Percentiles rank a stretch among this genome's conserved stretches.
Conservation (phyloP, 1,140 invertebrate species). For the Lepidurus couesii region DNA sequence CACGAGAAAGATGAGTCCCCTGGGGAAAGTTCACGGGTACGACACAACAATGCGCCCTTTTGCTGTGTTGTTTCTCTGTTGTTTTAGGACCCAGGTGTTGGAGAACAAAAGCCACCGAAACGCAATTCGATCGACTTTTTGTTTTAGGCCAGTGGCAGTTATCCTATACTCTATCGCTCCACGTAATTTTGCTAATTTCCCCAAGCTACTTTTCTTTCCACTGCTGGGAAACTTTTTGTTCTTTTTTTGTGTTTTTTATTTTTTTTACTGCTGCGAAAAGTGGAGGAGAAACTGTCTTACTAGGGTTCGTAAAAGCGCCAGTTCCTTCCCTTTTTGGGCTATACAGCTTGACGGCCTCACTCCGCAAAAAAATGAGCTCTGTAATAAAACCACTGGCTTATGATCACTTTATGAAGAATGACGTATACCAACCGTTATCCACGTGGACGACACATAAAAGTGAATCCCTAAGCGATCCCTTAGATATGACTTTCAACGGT, state of each 20-base stretch:
- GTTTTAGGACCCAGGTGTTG: neutral
- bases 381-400: constrained; percentile 6
- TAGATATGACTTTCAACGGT: neutral
- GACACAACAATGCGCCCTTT: neutral
- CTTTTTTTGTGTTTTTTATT: neutral
- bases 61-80: neutral
- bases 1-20: constrained; percentile 1
- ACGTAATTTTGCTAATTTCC: neutral
- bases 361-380: neutral
- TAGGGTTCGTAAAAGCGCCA: neutral
- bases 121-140: constrained; percentile 22
- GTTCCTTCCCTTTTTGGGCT: neutral
- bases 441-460: neutral
- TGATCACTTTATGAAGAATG: neutral
- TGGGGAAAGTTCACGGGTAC: neutral
- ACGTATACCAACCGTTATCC: neutral
- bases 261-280: neutral
- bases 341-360: neutral
- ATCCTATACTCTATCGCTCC: neutral
- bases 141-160: neutral
- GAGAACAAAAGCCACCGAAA: neutral
- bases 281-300: neutral
- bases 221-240: neutral
- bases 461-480: neutral
- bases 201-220: neutral